phyloP scores from a whole-genome alignment of 2,797 vertebrate genomes.

The Takifugu rubripes region DNA sequence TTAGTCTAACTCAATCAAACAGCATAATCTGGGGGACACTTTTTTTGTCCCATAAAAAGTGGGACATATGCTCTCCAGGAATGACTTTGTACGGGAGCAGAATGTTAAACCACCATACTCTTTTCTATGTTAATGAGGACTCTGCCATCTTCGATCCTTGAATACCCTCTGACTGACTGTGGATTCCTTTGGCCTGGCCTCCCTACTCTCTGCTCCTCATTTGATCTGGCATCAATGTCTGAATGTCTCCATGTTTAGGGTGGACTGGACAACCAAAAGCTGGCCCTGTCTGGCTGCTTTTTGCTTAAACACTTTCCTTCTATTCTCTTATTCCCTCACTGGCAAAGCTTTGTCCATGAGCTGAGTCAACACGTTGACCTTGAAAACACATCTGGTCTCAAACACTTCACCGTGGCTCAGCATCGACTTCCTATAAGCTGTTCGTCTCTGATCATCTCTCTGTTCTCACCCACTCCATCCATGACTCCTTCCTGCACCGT shows the following conservation, averaged over 20 bases:
- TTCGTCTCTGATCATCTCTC: conserved; percentile 5
- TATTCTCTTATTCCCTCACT: conserved; percentile 16
- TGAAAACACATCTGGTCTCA: conserved; percentile 40
- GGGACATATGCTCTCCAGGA: conserved; percentile 15
- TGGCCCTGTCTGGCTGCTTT: conserved; percentile 27
- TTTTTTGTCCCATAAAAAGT: no score
- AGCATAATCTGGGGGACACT: no score
- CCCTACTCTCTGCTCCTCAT: conserved; percentile 1
- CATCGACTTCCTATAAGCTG: conserved; percentile 56
- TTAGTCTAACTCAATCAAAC: background rate
- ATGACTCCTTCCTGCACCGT: conserved; percentile 19
- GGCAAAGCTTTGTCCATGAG: conserved; percentile 25
- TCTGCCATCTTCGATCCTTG: conserved; percentile 9
- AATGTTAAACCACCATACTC: conserved; percentile 23
- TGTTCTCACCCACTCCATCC: background rate
- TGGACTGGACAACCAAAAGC: conserved; percentile 4
- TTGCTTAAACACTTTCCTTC: conserved; percentile 11
- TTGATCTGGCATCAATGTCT: background rate
- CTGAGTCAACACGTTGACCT: conserved; percentile 47
- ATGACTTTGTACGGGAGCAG: conserved; percentile 13
- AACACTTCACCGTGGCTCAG: conserved; percentile 16
- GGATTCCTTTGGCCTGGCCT: conserved; percentile 2
- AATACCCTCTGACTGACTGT: conserved; percentile 2
- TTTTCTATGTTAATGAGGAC: conserved; percentile 28
- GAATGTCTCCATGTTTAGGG: conserved; percentile 13